phyloP scores from a whole-genome alignment of 2,113 vertebrate species.

The Clarias batrachus region DNA sequence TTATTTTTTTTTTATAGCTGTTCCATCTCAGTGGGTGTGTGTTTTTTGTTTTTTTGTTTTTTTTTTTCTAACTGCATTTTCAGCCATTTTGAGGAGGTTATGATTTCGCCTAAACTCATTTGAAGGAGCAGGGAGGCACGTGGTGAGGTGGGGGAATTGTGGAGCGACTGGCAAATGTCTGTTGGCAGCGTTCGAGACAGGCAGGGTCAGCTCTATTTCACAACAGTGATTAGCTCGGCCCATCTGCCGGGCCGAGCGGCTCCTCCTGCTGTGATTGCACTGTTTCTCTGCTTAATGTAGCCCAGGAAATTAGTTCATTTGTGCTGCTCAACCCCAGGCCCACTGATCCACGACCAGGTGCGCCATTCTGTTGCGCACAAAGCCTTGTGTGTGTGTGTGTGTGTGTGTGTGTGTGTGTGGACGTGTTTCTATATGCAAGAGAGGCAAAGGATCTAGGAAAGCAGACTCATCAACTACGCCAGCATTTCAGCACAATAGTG shows the following conservation, averaged over 20 bases:
- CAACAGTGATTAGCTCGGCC: constrained; percentile 78
- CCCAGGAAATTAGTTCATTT: constrained; percentile 77
- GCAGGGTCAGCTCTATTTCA: constrained; percentile 80
- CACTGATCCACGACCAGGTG: constrained; percentile 68
- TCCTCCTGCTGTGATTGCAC: constrained; percentile 73
- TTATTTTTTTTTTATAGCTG: constrained; percentile 69
- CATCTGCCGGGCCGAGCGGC: constrained; percentile 71
- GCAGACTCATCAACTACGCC: constrained; percentile 52
- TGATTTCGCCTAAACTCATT: constrained; percentile 56
- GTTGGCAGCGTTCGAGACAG: constrained; percentile 65
- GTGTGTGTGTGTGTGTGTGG: background rate
- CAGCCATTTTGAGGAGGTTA: constrained; percentile 63
- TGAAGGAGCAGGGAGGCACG: constrained; percentile 62
- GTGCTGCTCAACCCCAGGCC: constrained; percentile 66
- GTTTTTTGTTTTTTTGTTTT: constrained; percentile 30
- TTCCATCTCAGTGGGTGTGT: constrained; percentile 64
- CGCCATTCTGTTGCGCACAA: constrained; percentile 54
- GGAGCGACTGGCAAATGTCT: constrained; percentile 61
- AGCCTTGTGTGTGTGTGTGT: background rate
- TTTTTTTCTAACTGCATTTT: constrained; percentile 68
- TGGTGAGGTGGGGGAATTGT: constrained; percentile 46
- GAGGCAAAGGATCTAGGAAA: constrained; percentile 42
- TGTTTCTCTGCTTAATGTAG: constrained; percentile 68
- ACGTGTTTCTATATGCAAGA: constrained; percentile 15
- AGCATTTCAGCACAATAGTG: constrained; percentile 46